These are phyloP conservation scores for Hepsetus odoe DNA, from an alignment of 2,113 vertebrate species.

Conservation along the genomic window DNA sequence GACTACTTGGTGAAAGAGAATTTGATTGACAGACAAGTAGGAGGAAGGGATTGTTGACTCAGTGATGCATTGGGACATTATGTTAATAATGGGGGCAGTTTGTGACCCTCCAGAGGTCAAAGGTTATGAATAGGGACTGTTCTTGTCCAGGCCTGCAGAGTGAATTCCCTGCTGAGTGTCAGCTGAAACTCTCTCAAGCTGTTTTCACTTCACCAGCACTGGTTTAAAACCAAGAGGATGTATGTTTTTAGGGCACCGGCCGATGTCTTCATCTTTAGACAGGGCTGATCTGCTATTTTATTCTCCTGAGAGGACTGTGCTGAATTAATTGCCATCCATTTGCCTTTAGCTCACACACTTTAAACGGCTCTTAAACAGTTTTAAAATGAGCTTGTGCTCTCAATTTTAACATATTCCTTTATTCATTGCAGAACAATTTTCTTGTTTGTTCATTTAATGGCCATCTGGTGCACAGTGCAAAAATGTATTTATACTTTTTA, in stretches of 20 bases:
- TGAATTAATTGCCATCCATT: not conserved
- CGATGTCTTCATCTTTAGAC: not conserved
- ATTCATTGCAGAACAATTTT: constrained; percentile 21
- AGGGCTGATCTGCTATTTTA: not conserved
- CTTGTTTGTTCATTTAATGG: constrained; percentile 57
- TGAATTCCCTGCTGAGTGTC: constrained; percentile 4
- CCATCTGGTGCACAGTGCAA: constrained; percentile 27
- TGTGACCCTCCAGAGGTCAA: constrained; percentile 25
- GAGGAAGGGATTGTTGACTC: constrained; percentile 56
- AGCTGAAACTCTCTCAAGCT: constrained; percentile 5
- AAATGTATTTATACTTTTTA: constrained; percentile 33
- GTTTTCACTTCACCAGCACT: constrained; percentile 21
- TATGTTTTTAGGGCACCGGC: not conserved
- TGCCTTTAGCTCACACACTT: not conserved
- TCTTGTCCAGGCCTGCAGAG: constrained; percentile 23
- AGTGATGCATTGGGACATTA: not conserved
- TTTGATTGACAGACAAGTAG: constrained; percentile 20
- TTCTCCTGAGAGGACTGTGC: not conserved
- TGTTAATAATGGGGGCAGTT: not conserved
- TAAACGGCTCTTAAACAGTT: constrained; percentile 43
- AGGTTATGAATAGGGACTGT: constrained; percentile 16
- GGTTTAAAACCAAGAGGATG: constrained; percentile 7
- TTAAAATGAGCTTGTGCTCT: constrained; percentile 37
- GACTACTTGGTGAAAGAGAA: not conserved
- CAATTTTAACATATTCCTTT: constrained; percentile 25